Evolutionary conservation across 2,113 vertebrate species (phyloP), one percentile per base, ranked within the genome.

Genomic region (Dipodomys merriami): DNA sequence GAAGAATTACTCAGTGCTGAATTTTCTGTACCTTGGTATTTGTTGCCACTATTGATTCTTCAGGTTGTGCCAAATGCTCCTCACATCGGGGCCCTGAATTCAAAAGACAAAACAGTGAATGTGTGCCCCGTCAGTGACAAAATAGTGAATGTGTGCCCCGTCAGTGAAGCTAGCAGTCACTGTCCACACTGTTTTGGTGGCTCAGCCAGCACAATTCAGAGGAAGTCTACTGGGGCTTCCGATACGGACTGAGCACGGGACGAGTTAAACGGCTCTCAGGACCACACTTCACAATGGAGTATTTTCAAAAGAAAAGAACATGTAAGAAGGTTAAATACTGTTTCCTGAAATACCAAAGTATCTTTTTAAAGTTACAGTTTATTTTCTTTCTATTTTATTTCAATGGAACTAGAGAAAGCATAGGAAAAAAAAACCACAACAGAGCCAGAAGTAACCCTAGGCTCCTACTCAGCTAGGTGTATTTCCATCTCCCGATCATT

Each of bases 241-340:
- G 53, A 11, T 39, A 39, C 39, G 90, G 29, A 29, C 77, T 68
- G 13, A 4, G 27, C 30, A 20, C 80, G 25, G 88, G 91, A 83
- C 72, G 49, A 88, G 1, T 80, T 30, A 83, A 64, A 71, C 10
- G 49, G 1, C 39, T 95, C 15, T 16, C 44, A 94, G 83, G 35
- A 83, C 49, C n/a, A 86, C 87, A 83, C 90, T 94, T 94, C 25
- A 7, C 87, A 91, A 27, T 81, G 15, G 78, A 94, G 74, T 57
- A 57, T 57, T 57, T 57, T 20, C n/a, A 65, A 33, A 83, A 30
- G 25, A 67, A 60, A 44, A 71, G 33, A 77, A 27, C n/a, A 62
- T n/a, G 0, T 86, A 87, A 91, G 57, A 78, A 88, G 65, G 44
- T 71, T 69, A 86, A 83, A 73, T 68, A 67, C 30, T 44, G 20